Conservation (phyloP, 2,888 invertebrate genomes). For the Rhingia rostrata region DNA sequence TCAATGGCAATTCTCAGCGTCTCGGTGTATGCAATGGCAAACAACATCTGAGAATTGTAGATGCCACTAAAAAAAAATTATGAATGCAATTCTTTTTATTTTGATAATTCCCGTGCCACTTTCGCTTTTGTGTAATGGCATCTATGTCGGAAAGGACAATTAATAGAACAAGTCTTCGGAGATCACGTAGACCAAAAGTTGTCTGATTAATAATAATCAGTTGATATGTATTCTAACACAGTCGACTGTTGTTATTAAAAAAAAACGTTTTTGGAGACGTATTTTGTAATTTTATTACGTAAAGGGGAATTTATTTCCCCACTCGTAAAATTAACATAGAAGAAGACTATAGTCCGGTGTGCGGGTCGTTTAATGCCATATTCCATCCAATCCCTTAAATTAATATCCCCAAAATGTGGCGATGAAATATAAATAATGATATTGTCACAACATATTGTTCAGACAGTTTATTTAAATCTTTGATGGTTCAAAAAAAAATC, state of each 20-base stretch:
- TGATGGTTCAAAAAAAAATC: too few species aligned
- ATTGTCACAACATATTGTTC: too few species aligned
- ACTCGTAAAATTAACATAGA: too few species aligned
- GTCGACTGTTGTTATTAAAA: background rate
- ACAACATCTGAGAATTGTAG: background rate
- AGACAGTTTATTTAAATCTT: too few species aligned
- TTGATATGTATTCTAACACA: background rate
- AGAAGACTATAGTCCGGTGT: too few species aligned
- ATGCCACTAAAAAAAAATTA: background rate
- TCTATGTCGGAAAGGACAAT: background rate
- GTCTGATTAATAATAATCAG: background rate
- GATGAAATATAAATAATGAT: too few species aligned
- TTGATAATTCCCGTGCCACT: background rate
- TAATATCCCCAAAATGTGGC: too few species aligned
- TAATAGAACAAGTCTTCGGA: background rate
- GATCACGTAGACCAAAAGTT: background rate
- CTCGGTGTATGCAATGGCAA: background rate
- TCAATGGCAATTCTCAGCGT: constrained; percentile 7
- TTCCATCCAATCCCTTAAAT: too few species aligned
- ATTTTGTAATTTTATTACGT: too few species aligned
- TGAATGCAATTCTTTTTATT: background rate
- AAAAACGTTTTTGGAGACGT: too few species aligned
- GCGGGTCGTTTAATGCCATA: too few species aligned
- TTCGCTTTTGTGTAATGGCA: background rate
- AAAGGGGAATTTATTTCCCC: too few species aligned